Conservation (phyloP, 2,113 vertebrate genomes). For the Brachyistius frenatus region DNA sequence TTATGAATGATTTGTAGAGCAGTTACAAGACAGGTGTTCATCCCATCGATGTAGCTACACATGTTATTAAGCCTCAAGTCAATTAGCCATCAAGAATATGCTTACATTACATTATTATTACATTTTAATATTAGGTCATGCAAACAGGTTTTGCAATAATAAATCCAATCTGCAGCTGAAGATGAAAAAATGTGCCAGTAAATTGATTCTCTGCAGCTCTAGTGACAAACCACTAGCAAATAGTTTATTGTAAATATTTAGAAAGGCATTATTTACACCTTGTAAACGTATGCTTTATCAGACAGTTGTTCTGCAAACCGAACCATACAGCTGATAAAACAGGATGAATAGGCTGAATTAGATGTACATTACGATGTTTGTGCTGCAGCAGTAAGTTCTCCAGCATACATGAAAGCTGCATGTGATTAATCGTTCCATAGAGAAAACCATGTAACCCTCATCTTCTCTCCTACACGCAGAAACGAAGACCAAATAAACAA, state of each 20-base stretch:
- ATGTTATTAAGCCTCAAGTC: neutral
- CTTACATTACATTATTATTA: no score
- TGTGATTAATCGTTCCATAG: conserved; percentile 4
- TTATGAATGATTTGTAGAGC: neutral
- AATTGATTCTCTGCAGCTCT: neutral
- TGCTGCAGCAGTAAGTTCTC: conserved; percentile 6
- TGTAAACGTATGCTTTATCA: no score
- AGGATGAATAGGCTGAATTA: neutral
- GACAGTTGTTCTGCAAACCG: neutral
- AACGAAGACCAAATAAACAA: conserved; percentile 33
- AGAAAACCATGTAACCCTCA: neutral
- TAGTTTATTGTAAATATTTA: neutral
- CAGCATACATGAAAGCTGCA: conserved; percentile 3
- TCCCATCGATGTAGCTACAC: neutral
- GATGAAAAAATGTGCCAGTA: neutral
- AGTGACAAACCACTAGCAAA: neutral
- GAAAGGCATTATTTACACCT: neutral
- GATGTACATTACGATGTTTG: conserved; percentile 4
- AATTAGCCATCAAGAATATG: no score
- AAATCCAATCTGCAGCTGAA: neutral
- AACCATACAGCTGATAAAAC: neutral
- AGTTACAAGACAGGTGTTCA: neutral
- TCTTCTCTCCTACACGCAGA: neutral
- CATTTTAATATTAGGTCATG: no score
- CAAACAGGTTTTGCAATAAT: no score